phyloP scores from a whole-genome alignment of 2,888 invertebrate species.

The Monochamus alternatus region DNA sequence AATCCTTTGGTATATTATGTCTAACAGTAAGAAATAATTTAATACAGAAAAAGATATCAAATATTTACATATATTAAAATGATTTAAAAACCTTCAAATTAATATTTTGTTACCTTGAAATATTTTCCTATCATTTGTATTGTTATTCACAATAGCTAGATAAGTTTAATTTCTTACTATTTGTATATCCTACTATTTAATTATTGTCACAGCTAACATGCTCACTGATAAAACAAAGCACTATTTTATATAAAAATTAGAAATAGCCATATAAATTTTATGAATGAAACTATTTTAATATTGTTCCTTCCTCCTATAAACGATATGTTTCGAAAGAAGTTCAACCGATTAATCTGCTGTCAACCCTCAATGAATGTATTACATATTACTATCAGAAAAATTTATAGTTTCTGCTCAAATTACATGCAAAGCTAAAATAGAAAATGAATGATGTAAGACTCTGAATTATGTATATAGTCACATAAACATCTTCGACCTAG shows the following conservation, averaged over 20 bases:
- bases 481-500: conserved; percentile 7
- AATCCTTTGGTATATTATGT: background rate
- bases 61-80: conserved; percentile 22
- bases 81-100: conserved; percentile 4
- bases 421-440: background rate
- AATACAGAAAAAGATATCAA: background rate
- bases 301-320: too few species aligned
- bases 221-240: too few species aligned
- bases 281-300: too few species aligned
- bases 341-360: too few species aligned
- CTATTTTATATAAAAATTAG: too few species aligned
- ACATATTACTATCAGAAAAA: background rate
- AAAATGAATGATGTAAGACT: background rate
- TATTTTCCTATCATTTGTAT: conserved; percentile 9
- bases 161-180: background rate
- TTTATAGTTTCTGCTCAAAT: background rate
- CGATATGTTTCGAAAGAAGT: too few species aligned
- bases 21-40: background rate
- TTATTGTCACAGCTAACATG: too few species aligned
- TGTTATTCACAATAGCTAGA: conserved; percentile 15
- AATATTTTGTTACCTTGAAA: conserved; percentile 22
- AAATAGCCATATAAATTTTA: too few species aligned
- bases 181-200: too few species aligned
- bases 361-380: background rate
- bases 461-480: background rate